Evolutionary conservation across 2,113 vertebrate species (phyloP).

Genomic region (Phalacrocorax brasilianus): DNA sequence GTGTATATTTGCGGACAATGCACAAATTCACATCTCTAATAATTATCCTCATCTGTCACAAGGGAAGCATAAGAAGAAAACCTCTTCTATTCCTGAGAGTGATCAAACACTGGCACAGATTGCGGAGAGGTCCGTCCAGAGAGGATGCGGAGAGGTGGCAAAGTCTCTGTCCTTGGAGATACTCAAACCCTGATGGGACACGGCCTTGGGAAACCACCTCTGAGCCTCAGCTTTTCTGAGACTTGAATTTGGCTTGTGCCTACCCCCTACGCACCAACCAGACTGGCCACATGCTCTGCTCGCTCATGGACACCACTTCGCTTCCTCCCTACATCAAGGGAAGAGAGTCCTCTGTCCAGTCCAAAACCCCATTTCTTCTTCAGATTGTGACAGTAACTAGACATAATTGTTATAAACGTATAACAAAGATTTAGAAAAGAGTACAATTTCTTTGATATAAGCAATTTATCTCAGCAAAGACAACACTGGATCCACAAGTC

Average conservation of each 20-base stretch:
- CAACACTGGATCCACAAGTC: background rate
- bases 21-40: background rate
- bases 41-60: background rate
- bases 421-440: background rate
- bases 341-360: background rate
- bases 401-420: background rate
- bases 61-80: background rate
- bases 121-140: background rate
- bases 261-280: background rate
- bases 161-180: background rate
- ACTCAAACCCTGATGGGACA: background rate
- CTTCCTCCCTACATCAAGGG: background rate
- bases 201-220: fast-evolving
- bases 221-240: background rate
- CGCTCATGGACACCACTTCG: background rate
- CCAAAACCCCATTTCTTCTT: background rate
- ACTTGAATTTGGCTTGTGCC: background rate
- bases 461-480: background rate
- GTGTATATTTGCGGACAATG: background rate
- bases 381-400: background rate
- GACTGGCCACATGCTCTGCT: background rate
- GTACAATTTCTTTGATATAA: background rate
- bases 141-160: background rate
- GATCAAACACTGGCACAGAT: background rate
- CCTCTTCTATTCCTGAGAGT: background rate